These are phyloP conservation scores for Mirza zaza DNA, from an alignment of 2,113 vertebrate genomes.

Conservation along the genomic window DNA sequence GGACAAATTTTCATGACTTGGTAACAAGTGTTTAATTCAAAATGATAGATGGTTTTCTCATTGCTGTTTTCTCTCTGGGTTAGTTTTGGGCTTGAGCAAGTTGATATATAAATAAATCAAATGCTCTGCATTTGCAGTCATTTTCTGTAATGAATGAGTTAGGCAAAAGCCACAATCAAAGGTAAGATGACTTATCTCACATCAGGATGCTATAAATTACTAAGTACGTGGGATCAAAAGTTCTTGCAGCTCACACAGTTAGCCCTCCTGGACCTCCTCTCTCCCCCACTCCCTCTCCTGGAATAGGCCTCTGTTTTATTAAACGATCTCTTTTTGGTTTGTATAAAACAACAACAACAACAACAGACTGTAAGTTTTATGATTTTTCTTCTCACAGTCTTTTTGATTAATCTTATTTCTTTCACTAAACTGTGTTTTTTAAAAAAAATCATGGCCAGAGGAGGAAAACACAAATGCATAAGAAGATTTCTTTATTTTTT, in stretches of 20 bases:
- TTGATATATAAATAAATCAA: slow-evolving; percentile 68
- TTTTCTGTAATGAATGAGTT: slow-evolving; percentile 59
- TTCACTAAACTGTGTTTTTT: not conserved
- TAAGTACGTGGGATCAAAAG: not conserved
- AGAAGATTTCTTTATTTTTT: not conserved
- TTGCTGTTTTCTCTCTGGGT: slow-evolving; percentile 51
- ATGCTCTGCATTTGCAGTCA: slow-evolving; percentile 27
- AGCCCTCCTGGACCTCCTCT: not conserved
- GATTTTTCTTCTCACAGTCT: not conserved
- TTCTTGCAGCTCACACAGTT: not conserved
- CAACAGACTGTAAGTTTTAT: not conserved
- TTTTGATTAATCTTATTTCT: slow-evolving; percentile 4
- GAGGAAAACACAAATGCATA: not conserved
- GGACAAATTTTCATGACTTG: slow-evolving; percentile 57
- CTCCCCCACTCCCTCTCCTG: too few relatives aligned
- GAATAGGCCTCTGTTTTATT: not conserved
- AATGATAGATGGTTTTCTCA: slow-evolving; percentile 55
- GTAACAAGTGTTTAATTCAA: slow-evolving; percentile 68
- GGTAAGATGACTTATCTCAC: slow-evolving; percentile 37
- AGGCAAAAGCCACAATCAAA: slow-evolving; percentile 47
- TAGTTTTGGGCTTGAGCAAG: slow-evolving; percentile 39
- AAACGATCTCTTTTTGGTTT: not conserved
- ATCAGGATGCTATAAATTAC: slow-evolving; percentile 37
- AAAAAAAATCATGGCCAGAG: not conserved
- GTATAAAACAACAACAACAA: not conserved